Evolutionary conservation across 2,113 vertebrate species (phyloP).

Genomic region (Cephalopholis sonnerati): DNA sequence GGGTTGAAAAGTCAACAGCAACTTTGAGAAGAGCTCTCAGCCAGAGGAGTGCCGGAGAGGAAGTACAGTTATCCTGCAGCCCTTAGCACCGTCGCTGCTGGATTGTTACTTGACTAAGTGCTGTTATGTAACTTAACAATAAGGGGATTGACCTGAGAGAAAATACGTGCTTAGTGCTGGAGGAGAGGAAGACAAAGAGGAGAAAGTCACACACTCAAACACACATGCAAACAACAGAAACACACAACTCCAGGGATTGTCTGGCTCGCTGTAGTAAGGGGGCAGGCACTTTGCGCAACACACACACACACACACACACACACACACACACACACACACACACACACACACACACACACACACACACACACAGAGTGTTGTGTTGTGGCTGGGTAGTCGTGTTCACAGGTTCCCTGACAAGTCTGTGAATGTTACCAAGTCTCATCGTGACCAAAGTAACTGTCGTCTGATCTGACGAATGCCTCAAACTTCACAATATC

Average conservation of each 20-base stretch:
- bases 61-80: slow-evolving; percentile 64
- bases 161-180: slow-evolving; percentile 49
- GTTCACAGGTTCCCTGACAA: slow-evolving; percentile 55
- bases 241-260: slow-evolving; percentile 46
- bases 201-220: slow-evolving; percentile 45
- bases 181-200: slow-evolving; percentile 39
- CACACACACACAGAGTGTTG: background rate
- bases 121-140: slow-evolving; percentile 74
- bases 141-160: slow-evolving; percentile 65
- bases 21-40: slow-evolving; percentile 64
- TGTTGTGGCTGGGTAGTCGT: slow-evolving; percentile 31
- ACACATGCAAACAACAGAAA: slow-evolving; percentile 16
- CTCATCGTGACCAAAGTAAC: slow-evolving; percentile 17
- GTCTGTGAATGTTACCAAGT: slow-evolving; percentile 46
- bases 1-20: slow-evolving; percentile 71
- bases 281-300: slow-evolving; percentile 5
- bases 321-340: background rate
- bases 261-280: slow-evolving; percentile 12
- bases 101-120: slow-evolving; percentile 68
- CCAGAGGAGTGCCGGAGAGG: slow-evolving; percentile 55
- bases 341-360: background rate
- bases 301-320: slow-evolving; percentile 3
- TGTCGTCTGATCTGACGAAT: slow-evolving; percentile 26
- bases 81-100: slow-evolving; percentile 39
- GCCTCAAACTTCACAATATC: slow-evolving; percentile 40